phyloP scores from a whole-genome alignment of 1,140 invertebrate species.

The Seison nebaliae region DNA sequence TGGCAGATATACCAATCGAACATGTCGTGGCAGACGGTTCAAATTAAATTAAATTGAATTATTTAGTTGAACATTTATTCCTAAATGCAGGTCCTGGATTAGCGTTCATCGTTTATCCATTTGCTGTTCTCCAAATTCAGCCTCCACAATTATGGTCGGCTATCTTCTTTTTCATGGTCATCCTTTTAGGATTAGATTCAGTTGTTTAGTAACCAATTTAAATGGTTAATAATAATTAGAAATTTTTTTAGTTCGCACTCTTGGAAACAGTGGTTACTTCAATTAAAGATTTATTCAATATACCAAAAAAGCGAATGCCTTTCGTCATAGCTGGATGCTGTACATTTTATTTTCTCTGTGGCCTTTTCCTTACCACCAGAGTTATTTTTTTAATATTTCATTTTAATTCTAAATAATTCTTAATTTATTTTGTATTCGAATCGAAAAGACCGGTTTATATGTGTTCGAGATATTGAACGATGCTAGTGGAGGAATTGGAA shows the following conservation, averaged over 20 bases:
- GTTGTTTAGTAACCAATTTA: conserved; percentile 24
- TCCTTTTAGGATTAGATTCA: conserved; percentile 64
- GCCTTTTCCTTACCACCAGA: too few relatives aligned
- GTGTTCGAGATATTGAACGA: too few relatives aligned
- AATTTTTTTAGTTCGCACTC: conserved; percentile 43
- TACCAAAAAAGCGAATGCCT: conserved; percentile 25
- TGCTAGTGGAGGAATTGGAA: too few relatives aligned
- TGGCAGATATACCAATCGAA: conserved; percentile 18
- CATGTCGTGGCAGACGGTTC: too few relatives aligned
- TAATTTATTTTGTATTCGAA: too few relatives aligned
- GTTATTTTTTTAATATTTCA: too few relatives aligned
- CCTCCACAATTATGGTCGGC: conserved; percentile 78
- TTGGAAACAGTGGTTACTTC: conserved; percentile 47
- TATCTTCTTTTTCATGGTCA: conserved; percentile 88
- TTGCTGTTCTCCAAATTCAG: conserved; percentile 70
- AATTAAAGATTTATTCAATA: conserved; percentile 40
- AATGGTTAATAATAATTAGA: conserved; percentile 5
- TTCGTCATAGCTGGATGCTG: conserved; percentile 17
- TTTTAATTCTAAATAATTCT: too few relatives aligned
- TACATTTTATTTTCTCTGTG: too few relatives aligned
- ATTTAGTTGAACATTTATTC: too few relatives aligned
- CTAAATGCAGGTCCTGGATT: conserved; percentile 71
- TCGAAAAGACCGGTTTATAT: too few relatives aligned
- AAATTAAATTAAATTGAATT: too few relatives aligned
- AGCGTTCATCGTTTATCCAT: conserved; percentile 84